Conservation (phyloP, 2,113 vertebrate species). For the Pteruthius melanotis region DNA sequence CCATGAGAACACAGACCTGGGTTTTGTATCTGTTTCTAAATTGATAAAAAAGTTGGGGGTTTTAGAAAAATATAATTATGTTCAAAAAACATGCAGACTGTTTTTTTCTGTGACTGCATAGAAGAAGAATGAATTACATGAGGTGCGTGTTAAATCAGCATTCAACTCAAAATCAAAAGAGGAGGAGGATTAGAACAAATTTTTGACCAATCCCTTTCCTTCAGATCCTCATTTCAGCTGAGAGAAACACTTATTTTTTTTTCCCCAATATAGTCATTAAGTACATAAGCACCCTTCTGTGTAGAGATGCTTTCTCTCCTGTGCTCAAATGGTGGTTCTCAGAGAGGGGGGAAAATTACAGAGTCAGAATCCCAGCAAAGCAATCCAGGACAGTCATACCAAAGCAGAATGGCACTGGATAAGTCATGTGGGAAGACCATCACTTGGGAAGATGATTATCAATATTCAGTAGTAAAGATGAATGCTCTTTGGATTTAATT, state of each 20-base stretch:
- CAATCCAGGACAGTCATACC: background rate
- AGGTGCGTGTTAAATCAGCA: background rate
- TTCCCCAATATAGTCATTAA: rapidly evolving
- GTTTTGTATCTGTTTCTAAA: background rate
- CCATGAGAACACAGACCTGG: background rate
- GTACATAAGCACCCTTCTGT: background rate
- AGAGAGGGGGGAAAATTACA: background rate
- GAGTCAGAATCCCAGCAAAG: background rate
- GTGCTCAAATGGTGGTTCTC: background rate
- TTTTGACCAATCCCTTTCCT: background rate
- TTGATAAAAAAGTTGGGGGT: background rate
- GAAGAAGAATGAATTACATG: background rate
- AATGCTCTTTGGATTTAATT: background rate
- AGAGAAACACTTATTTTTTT: background rate
- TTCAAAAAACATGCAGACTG: background rate
- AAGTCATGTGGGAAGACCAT: background rate
- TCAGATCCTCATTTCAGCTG: background rate
- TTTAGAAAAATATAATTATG: background rate
- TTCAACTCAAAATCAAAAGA: background rate
- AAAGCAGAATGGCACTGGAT: background rate
- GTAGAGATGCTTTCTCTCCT: background rate
- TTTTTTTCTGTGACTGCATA: rapidly evolving
- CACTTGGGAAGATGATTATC: background rate
- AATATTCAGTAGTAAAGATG: background rate
- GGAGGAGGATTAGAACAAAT: background rate